Conservation (phyloP, 2,888 invertebrate species). For the Cheilosia variabilis region DNA sequence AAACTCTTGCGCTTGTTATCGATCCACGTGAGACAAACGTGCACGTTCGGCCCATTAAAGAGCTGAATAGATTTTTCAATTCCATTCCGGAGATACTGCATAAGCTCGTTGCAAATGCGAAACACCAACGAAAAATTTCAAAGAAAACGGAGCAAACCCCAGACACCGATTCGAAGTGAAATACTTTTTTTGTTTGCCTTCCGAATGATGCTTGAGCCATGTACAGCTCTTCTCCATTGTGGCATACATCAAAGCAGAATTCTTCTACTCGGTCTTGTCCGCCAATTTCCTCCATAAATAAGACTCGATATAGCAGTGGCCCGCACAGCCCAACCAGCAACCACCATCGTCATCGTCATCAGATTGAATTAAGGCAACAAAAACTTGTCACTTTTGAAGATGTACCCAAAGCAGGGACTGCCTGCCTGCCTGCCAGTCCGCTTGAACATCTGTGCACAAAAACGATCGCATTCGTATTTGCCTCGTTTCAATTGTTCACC, state of each 20-base stretch:
- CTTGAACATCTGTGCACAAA: constrained; percentile 69
- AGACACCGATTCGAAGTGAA: constrained; percentile 55
- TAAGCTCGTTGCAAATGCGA: constrained; percentile 32
- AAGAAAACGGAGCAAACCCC: constrained; percentile 49
- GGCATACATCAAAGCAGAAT: constrained; percentile 73
- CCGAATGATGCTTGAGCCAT: constrained; percentile 51
- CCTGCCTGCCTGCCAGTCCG: constrained; percentile 17
- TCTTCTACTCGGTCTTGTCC: constrained; percentile 57
- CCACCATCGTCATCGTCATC: constrained; percentile 33
- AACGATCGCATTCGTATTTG: constrained; percentile 56
- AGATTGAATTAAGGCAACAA: constrained; percentile 74
- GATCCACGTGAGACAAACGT: constrained; percentile 58
- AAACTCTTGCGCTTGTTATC: constrained; percentile 73
- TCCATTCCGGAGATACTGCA: constrained; percentile 46
- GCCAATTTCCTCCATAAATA: constrained; percentile 70
- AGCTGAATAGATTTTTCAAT: constrained; percentile 55
- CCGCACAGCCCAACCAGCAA: constrained; percentile 41
- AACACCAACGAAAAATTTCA: constrained; percentile 43
- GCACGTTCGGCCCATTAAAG: constrained; percentile 50
- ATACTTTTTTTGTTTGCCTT: constrained; percentile 28
- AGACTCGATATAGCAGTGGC: constrained; percentile 46
- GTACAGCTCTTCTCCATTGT: constrained; percentile 53
- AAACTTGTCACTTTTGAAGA: constrained; percentile 74
- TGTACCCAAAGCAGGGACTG: constrained; percentile 67
- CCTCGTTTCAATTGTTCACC: constrained; percentile 71